Base-by-base conservation (phyloP, 1,140 invertebrate genomes). In the Lasioglossum baleicum region DNA sequence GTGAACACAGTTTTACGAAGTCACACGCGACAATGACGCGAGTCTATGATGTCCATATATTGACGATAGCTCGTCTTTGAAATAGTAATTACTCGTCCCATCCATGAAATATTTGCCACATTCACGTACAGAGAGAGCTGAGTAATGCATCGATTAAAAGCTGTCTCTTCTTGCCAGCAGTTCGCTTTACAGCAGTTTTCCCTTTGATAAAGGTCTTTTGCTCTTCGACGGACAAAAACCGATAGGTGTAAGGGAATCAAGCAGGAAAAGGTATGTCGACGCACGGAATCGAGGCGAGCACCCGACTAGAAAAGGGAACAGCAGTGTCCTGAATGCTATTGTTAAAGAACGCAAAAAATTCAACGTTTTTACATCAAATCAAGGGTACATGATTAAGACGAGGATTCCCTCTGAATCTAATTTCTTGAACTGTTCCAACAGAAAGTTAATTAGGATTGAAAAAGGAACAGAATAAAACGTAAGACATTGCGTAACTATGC, bases 131-230 rank as follows among this genome's bases (percentile, higher is more conserved):
- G 1, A 4, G 10, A 31, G n/a, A 20, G 17, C 60, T 70, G 17
- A 61, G 10, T n/a, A 8, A 53, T 53, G 53, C 20, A 26, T 60
- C 66, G 42, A 70, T 70, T 61, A 51, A 70, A 77, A 58, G 11
- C 60, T 40, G 3, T 26, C n/a, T 22, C 11, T 31, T 2, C 64
- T 42, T 20, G n/a, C 2, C 17, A 13, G 7, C 17, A 76, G 20
- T 48, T 69, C 22, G 7, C 44, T 53, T 53, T 35, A 3, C 56
- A 51, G 40, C 42, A 31, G 17, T 53, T 22, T 26, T 35, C 51
- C 5, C 42, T 51, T 69, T 17, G 31, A 61, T 40, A 63, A n/a
- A 42, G 20, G 22, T 51, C 13, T 60, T 51, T 22, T 77, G 11
- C 40, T 35, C 51, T 63, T 51, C 26, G 10, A 17, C 26, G 42